Conservation (phyloP, 2,888 invertebrate species). For the Polydesmus complanatus region DNA sequence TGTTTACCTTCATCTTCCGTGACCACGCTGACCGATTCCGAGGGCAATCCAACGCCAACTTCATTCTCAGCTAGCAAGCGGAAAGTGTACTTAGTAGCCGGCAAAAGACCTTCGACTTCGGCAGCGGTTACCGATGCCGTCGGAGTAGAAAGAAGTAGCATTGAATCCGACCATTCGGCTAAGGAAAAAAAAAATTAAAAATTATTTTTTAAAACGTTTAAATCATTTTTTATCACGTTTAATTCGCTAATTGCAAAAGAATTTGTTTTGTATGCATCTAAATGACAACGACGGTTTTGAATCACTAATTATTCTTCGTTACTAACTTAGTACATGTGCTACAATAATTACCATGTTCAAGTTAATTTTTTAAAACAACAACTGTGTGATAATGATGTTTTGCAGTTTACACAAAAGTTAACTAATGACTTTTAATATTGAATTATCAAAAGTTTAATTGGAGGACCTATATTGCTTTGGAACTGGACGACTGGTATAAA, state of each 20-base stretch:
- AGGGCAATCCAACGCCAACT: conserved; percentile 77
- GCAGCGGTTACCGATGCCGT: conserved; percentile 5
- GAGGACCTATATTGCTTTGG: too few relatives aligned
- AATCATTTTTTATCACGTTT: too few relatives aligned
- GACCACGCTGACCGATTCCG: conserved; percentile 82
- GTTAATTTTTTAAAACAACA: too few relatives aligned
- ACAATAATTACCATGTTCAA: too few relatives aligned
- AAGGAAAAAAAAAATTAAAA: background rate
- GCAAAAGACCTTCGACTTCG: conserved; percentile 47
- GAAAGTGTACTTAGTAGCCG: conserved; percentile 84
- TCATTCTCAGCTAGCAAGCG: conserved; percentile 87
- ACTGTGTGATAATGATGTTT: too few relatives aligned
- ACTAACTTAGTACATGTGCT: too few relatives aligned
- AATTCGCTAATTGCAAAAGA: too few relatives aligned
- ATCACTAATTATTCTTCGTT: too few relatives aligned
- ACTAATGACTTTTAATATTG: too few relatives aligned
- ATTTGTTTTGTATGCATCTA: background rate
- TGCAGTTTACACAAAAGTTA: too few relatives aligned
- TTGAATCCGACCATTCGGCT: conserved; percentile 10
- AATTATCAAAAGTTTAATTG: too few relatives aligned
- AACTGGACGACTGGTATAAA: too few relatives aligned
- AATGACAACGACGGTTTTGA: background rate
- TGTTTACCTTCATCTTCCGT: conserved; percentile 77
- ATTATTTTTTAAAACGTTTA: background rate
- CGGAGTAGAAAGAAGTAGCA: conserved; percentile 1